phyloP scores from a whole-genome alignment of 2,797 vertebrate genomes.

The Hydrolagus colliei region DNA sequence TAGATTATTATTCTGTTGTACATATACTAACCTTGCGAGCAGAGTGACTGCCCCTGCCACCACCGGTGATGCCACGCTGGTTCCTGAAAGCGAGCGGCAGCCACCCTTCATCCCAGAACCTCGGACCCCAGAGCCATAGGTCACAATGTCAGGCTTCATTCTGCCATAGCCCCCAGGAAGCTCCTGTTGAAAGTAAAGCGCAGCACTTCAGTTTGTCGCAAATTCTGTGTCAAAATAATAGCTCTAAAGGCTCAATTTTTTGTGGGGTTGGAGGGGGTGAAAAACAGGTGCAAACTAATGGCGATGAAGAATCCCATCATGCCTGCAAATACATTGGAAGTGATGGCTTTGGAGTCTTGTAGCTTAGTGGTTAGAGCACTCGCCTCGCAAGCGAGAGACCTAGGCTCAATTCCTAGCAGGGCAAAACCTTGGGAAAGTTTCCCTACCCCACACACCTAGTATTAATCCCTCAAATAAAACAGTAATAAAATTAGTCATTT shows the following conservation, averaged over 20 bases:
- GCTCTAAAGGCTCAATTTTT: too few relatives aligned
- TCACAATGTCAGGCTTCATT: conserved; percentile 93
- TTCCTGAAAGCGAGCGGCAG: conserved; percentile 90
- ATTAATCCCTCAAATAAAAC: too few relatives aligned
- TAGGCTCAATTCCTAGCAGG: too few relatives aligned
- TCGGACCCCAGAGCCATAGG: conserved; percentile 91
- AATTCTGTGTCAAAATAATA: too few relatives aligned
- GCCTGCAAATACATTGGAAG: too few relatives aligned
- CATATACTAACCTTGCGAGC: conserved; percentile 72
- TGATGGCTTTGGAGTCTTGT: too few relatives aligned
- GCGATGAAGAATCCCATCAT: background rate
- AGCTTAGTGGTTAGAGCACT: too few relatives aligned
- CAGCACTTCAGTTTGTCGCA: background rate
- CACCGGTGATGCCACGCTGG: conserved; percentile 93
- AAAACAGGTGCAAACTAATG: background rate
- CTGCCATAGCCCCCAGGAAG: conserved; percentile 90
- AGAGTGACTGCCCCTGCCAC: conserved; percentile 92
- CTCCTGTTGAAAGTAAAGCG: conserved; percentile 60
- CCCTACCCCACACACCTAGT: too few relatives aligned
- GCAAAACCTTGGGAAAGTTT: too few relatives aligned
- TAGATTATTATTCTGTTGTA: too few relatives aligned
- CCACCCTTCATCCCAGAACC: conserved; percentile 96
- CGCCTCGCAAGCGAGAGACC: too few relatives aligned
- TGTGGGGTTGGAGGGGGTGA: background rate
- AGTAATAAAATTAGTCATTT: too few relatives aligned